Evolutionary conservation across 1,140 invertebrate species (phyloP), one percentile per base, ranked within the genome.

Genomic region (Andrena cerasifolii): DNA sequence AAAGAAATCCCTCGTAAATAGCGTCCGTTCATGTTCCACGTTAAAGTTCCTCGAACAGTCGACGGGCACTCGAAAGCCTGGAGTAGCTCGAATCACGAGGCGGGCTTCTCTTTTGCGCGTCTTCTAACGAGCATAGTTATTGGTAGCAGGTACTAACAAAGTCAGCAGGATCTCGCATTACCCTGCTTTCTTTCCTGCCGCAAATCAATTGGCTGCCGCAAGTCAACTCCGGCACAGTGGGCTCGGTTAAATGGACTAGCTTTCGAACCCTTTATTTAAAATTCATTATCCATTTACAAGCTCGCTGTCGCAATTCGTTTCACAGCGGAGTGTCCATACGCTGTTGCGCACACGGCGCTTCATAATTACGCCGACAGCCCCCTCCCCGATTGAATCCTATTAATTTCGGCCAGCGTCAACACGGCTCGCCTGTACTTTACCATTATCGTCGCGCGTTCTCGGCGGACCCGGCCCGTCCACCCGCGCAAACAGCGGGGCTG

Each of bases 321-420:
- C n/a, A n/a, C n/a, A n/a, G n/a, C n/a, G 36, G 6, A 24, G 8
- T 53, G 3, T 28, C 7, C 5, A 14, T 14, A 56, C 26, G 24
- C 16, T 58, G n/a, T 58, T 12, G 61, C 28, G 56, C 47, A 24
- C 62, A 47, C n/a, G 26, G 62, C 40, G 56, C 26, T 5, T 65
- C 51, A 59, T 61, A 82, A 82, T 81, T 77, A 51, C 65, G 31
- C 49, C n/a, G 45, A n/a, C n/a, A n/a, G n/a, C n/a, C 59, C 70
- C n/a, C 36, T 40, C 24, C 49, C 49, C 71, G 45, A 58, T 49
- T 68, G 47, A 53, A 74, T 74, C 58, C 72, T 66, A 82, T 82
- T 82, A 81, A 82, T 81, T 65, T 66, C 21, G 43, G 26, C 21
- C 45, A 2, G 12, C 31, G 3, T 26, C 43, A 21, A 18, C 26